Conservation (phyloP, 2,888 invertebrate genomes). For the Hofmannophila pseudospretella region DNA sequence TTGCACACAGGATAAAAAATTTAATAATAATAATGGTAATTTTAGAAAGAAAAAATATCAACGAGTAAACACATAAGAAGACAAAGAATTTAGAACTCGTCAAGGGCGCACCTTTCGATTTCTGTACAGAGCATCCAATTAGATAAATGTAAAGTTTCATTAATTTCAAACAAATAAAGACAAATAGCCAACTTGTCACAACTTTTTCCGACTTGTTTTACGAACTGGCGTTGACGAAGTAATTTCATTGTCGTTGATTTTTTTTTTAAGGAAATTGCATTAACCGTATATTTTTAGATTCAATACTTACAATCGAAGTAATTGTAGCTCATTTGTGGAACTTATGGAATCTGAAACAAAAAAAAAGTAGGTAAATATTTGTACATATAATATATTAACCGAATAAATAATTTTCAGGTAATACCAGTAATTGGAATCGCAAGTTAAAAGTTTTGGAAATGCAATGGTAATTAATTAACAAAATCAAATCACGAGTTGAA, state of each 20-base stretch:
- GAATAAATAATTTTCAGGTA: too few relatives aligned
- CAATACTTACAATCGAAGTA: constrained; percentile 51
- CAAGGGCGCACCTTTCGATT: too few relatives aligned
- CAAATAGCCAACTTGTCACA: constrained; percentile 19
- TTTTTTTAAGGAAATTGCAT: background rate
- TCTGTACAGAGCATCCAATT: constrained; percentile 9
- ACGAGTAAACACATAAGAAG: too few relatives aligned
- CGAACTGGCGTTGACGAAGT: constrained; percentile 6
- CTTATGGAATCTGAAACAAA: constrained; percentile 41
- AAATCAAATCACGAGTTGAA: too few relatives aligned
- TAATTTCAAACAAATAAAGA: constrained; percentile 23
- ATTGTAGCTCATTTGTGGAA: constrained; percentile 49
- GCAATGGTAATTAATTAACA: too few relatives aligned
- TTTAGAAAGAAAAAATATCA: too few relatives aligned
- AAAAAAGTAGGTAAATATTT: constrained; percentile 7
- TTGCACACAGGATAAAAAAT: too few relatives aligned
- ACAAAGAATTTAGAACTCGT: too few relatives aligned
- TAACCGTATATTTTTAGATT: background rate
- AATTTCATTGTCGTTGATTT: constrained; percentile 3
- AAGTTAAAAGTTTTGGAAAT: too few relatives aligned
- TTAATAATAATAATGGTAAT: too few relatives aligned
- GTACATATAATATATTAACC: background rate
- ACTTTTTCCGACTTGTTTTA: constrained; percentile 11
- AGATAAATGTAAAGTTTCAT: constrained; percentile 15
- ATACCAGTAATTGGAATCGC: too few relatives aligned